Base-by-base conservation (phyloP, 2,888 invertebrate genomes). In the Chesias legatella region DNA sequence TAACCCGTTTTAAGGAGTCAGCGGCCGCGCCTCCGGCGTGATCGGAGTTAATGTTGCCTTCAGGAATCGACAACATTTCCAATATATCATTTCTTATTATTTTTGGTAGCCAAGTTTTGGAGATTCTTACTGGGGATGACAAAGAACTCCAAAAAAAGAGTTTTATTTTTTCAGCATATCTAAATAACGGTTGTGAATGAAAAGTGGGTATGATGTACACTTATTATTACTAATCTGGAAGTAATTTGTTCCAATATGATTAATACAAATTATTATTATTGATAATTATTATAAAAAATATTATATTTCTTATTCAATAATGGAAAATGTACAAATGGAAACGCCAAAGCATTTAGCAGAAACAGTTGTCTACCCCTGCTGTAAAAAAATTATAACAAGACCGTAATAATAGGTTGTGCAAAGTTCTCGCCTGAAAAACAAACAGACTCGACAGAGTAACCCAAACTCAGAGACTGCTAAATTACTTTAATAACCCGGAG, bases 391-490 rank as follows among this genome's bases (percentile, higher is more conserved):
- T 78, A 80, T 75, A 84, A 78, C 76, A 71, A 77, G 77, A 75
- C 64, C 62, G 69, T 86, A 86, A 86, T 86, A 79, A 86, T 84
- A 78, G 86, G 84, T 79, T 81, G 73, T 57, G 79, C 68, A 69
- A 73, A 82, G 78, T 88, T 88, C 86, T 84, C 88, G 86, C 86
- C 84, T 72, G 83, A 77, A 85, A 88, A 88, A 88, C 88, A 88
- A 88, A 88, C 88, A 88, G 64, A 62, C 63, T 63, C 67, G 64
- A 74, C 83, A 76, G 79, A 73, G 77, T 69, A 73, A 68, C 57
- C 64, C 53, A 52, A 58, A 61, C 65, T 64, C 67, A 63, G 70
- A 68, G 76, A 76, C 74, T 67, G 73, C 74, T 74, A 79, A 82
- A 83, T 84, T 83, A 78, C 73, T 75, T 79, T 78, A 78, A 81